Percentiles rank a stretch among this genome's conserved stretches.
Evolutionary conservation across 2,797 vertebrate genomes (phyloP).

Genomic region (Sciurus vulgaris): DNA sequence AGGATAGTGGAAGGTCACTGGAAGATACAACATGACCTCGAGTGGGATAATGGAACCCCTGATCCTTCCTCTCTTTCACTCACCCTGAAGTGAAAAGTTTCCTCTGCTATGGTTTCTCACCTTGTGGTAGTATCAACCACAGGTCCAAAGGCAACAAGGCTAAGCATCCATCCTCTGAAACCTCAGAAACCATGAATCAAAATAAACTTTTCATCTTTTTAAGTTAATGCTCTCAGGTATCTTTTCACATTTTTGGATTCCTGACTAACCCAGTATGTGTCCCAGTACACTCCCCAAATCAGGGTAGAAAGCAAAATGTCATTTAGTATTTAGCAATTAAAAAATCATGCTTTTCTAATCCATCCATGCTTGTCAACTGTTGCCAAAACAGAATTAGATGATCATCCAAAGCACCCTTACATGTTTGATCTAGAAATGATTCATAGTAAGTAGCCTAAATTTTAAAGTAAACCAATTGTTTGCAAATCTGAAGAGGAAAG

Average conservation of each 20-base stretch:
- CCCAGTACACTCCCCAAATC: background rate
- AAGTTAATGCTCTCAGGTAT: background rate
- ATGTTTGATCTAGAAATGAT: slow-evolving; percentile 5
- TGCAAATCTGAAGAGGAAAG: background rate
- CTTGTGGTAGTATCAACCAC: no score
- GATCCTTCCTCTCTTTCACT: no score
- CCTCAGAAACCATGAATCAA: background rate
- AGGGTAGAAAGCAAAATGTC: slow-evolving; percentile 9
- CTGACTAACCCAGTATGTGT: background rate
- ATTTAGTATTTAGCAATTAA: background rate
- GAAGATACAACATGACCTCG: no score
- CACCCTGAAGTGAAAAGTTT: background rate
- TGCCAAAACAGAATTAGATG: background rate
- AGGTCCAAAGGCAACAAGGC: background rate
- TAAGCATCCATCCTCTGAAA: background rate
- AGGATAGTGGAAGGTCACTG: background rate
- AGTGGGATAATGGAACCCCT: background rate
- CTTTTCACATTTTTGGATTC: background rate
- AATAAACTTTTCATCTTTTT: background rate
- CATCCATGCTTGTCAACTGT: background rate
- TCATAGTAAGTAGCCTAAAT: slow-evolving; percentile 3
- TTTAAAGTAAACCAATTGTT: slow-evolving; percentile 4
- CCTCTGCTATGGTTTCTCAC: background rate
- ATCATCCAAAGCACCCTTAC: background rate
- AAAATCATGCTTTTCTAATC: background rate